Conservation (phyloP, 2,888 invertebrate genomes). For the Nomada ruficornis region DNA sequence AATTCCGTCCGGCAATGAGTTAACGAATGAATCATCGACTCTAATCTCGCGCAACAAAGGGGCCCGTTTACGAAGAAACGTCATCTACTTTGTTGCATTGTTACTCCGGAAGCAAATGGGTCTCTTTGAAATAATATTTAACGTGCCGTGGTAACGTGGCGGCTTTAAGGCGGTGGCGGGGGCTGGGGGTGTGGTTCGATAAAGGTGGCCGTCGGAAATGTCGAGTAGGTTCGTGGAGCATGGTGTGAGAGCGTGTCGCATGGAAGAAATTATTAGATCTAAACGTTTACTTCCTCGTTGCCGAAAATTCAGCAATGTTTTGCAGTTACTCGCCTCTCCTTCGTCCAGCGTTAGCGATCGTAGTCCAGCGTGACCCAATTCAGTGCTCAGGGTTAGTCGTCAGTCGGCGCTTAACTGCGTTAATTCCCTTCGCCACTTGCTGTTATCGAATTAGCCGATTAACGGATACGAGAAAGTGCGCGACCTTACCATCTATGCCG, state of each 20-base stretch:
- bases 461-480: conserved; percentile 43
- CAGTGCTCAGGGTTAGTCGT: conserved; percentile 56
- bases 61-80: conserved; percentile 3
- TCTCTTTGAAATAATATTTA: no score
- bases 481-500: conserved; percentile 91
- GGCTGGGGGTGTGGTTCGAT: no score
- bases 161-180: neutral
- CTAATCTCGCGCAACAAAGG: conserved; percentile 15
- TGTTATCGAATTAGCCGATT: conserved; percentile 56
- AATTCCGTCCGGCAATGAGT: conserved; percentile 47
- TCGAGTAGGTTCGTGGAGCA: no score
- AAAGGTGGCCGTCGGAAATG: no score
- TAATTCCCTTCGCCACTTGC: conserved; percentile 59
- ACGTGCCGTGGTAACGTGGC: no score
- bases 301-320: conserved; percentile 43
- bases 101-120: no score
- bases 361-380: conserved; percentile 61
- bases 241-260: no score
- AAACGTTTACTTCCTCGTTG: conserved; percentile 53
- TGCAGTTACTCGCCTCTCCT: conserved; percentile 43
- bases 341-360: conserved; percentile 49
- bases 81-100: no score
- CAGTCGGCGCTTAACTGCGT: conserved; percentile 58
- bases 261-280: conserved; percentile 1
- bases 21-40: conserved; percentile 38